Evolutionary conservation across 2,113 vertebrate genomes (phyloP).

Genomic region (Zonotrichia leucophrys): DNA sequence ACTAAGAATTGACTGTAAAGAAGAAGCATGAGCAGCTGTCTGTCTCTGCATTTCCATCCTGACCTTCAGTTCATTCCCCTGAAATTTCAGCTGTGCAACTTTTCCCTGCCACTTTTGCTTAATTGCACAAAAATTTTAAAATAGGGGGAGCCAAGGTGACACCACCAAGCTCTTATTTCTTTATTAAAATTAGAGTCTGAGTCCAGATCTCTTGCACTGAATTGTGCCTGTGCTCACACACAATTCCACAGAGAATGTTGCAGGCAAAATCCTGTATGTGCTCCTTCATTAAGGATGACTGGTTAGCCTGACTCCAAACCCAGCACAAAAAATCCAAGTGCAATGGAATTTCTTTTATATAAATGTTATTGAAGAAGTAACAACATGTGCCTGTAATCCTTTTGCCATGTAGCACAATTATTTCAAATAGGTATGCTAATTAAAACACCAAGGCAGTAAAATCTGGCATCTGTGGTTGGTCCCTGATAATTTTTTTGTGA

Average conservation of each 20-base stretch:
- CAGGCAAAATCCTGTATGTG: not conserved
- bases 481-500: not conserved
- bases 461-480: not conserved
- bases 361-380: not conserved
- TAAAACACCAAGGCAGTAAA: not conserved
- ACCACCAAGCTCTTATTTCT: not conserved
- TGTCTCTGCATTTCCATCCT: slow-evolving; percentile 43
- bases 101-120: slow-evolving; percentile 20
- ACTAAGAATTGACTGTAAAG: slow-evolving; percentile 35
- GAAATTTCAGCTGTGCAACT: slow-evolving; percentile 18
- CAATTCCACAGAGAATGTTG: not conserved
- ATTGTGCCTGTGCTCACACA: not conserved
- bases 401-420: not conserved
- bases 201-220: not conserved
- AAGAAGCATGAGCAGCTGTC: slow-evolving; percentile 44
- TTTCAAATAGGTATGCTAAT: not conserved
- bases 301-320: not conserved
- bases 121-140: not conserved
- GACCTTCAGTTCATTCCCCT: slow-evolving; percentile 48
- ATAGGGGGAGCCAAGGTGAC: not conserved
- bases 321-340: not conserved
- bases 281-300: not conserved
- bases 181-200: not conserved
- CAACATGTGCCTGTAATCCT: not conserved
- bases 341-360: not conserved